Evolutionary conservation across 2,113 vertebrate species (phyloP), one percentile per base, ranked within the genome.

Genomic region (Ptychochromis oligacanthus): DNA sequence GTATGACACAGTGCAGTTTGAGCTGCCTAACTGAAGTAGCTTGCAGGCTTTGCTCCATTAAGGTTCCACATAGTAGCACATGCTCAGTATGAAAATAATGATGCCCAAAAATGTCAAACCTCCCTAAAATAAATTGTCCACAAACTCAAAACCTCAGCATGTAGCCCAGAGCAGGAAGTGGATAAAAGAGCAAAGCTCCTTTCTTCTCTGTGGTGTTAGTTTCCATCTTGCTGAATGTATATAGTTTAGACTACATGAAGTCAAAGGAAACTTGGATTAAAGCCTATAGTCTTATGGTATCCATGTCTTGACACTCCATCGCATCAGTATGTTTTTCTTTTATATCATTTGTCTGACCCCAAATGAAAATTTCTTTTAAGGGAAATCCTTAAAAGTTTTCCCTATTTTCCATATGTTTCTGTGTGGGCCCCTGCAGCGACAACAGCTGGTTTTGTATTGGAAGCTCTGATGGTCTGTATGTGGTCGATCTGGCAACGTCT

Each of bases 401-500:
- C n/a, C n/a, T n/a, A n/a, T 88, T 90, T 79, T 85, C 70, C 77
- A 74, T 70, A 28, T 55, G n/a, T 76, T 81, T 81, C 59, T 85
- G 34, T 83, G 55, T 80, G 85, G 61, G 58, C 72, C 52, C 76
- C 62, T 90, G 60, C 88, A 91, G 84, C 62, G 87, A 87, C 14
- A 52, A 84, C 77, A 88, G 54, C 57, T 96, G 89, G 77, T 64
- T 97, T 67, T 98, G 96, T 96, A 92, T 98, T 55, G 97, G 96
- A 89, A 97, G 96, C 80, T 92, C 95, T 2, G 86, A 95, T 78
- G 96, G 96, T 10, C 90, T 97, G 1, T 95, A 96, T 84, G 65
- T 97, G 81, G 82, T 98, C 49, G 96, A 98, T 91, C 20, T 96
- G 88, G 95, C 95, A 64, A 96, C 93, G 79, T 96, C 96, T 43